These are phyloP conservation scores for Nezara viridula DNA, from an alignment of 2,888 invertebrate species.

Conservation along the genomic window DNA sequence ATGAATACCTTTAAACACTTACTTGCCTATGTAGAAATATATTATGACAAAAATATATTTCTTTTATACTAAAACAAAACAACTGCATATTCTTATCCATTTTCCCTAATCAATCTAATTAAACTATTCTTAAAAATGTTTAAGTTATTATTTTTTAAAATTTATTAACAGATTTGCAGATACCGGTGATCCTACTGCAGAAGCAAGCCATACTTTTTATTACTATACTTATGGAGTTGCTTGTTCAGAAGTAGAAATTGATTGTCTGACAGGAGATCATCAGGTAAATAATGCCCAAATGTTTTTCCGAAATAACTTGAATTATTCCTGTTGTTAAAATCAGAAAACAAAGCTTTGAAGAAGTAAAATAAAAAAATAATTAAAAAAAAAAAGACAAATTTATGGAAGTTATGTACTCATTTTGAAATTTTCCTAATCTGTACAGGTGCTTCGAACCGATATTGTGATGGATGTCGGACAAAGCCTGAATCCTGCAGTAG, in stretches of 20 bases:
- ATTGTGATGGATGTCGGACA: slow-evolving; percentile 94
- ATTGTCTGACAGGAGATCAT: slow-evolving; percentile 95
- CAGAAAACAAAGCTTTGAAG: too few relatives aligned
- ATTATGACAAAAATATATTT: too few relatives aligned
- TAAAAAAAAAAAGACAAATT: too few relatives aligned
- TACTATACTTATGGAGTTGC: slow-evolving; percentile 92
- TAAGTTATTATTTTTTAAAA: background rate
- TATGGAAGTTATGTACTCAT: background rate
- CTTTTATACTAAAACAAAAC: too few relatives aligned
- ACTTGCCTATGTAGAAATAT: too few relatives aligned
- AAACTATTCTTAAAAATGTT: too few relatives aligned
- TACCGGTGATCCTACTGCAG: slow-evolving; percentile 76
- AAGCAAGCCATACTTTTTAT: slow-evolving; percentile 81
- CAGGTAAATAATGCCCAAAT: slow-evolving; percentile 71
- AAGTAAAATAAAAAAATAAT: too few relatives aligned
- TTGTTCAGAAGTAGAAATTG: slow-evolving; percentile 91
- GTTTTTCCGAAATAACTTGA: background rate
- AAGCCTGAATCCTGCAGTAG: slow-evolving; percentile 95
- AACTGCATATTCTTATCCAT: too few relatives aligned
- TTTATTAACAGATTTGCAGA: slow-evolving; percentile 74
- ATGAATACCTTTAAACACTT: too few relatives aligned
- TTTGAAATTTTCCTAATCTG: background rate
- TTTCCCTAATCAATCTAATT: too few relatives aligned
- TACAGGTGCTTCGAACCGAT: slow-evolving; percentile 49
- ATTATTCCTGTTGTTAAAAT: background rate